Evolutionary conservation across 2,888 invertebrate genomes (phyloP).

Genomic region (Idaea biselata): DNA sequence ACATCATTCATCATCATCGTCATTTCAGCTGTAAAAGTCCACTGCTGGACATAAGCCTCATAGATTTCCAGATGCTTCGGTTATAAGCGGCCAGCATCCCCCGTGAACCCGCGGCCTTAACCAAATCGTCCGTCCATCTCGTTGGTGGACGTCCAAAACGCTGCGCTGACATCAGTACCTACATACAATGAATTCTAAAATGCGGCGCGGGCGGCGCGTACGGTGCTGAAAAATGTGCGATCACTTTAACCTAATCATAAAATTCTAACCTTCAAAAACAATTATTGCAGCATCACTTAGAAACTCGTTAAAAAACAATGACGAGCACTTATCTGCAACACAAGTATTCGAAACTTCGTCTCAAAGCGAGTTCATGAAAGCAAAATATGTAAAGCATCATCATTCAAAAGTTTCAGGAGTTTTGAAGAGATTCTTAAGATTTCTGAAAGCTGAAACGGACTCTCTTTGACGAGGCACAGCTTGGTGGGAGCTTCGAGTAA

Average conservation of each 20-base stretch:
- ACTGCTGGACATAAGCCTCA: too few relatives aligned
- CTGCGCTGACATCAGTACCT: too few relatives aligned
- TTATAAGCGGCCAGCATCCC: too few relatives aligned
- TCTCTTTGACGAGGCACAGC: conserved; percentile 4
- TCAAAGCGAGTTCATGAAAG: conserved; percentile 45
- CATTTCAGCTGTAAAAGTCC: too few relatives aligned
- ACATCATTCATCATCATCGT: too few relatives aligned
- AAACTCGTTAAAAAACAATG: conserved; percentile 46
- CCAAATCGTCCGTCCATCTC: too few relatives aligned
- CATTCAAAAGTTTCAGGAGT: conserved; percentile 48
- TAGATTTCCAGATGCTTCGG: too few relatives aligned
- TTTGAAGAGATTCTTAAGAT: conserved; percentile 29
- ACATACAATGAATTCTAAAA: too few relatives aligned
- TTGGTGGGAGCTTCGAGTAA: background rate
- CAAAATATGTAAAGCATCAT: conserved; percentile 54
- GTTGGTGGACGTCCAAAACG: too few relatives aligned
- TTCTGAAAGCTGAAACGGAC: conserved; percentile 8
- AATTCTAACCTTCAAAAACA: conserved; percentile 5
- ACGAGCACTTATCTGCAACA: conserved; percentile 29
- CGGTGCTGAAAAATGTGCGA: too few relatives aligned
- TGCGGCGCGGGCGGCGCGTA: too few relatives aligned
- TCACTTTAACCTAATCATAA: background rate
- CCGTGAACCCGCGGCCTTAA: too few relatives aligned
- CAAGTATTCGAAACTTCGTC: conserved; percentile 38
- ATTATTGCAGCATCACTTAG: conserved; percentile 16